These are phyloP conservation scores for Mayetiola destructor DNA, from an alignment of 2,888 invertebrate genomes.

Conservation along the genomic window DNA sequence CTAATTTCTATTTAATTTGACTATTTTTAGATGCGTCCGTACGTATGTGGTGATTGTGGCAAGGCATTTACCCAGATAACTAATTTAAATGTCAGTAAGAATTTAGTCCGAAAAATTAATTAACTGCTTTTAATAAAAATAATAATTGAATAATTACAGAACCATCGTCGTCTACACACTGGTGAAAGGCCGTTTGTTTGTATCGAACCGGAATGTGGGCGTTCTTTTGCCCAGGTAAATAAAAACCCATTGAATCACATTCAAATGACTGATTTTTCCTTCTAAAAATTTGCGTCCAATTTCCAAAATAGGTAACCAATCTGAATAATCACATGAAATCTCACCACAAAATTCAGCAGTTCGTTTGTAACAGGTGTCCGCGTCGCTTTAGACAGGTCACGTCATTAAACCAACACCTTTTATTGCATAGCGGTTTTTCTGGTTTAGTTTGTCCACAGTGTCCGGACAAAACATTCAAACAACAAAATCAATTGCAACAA, in stretches of 20 bases:
- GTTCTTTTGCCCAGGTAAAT: conserved; percentile 34
- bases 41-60: conserved; percentile 34
- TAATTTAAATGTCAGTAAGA: conserved; percentile 28
- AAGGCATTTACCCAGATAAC: conserved; percentile 36
- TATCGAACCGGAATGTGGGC: conserved; percentile 35
- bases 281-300: too few species aligned
- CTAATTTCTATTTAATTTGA: too few species aligned
- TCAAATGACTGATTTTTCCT: not conserved
- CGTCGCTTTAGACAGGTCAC: conserved; percentile 36
- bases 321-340: conserved; percentile 37
- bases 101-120: not conserved
- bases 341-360: conserved; percentile 36
- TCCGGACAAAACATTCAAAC: conserved; percentile 35
- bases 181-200: conserved; percentile 36
- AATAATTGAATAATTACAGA: conserved; percentile 17
- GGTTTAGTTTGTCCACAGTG: conserved; percentile 35
- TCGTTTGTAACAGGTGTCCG: conserved; percentile 35
- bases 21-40: too few species aligned
- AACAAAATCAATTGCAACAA: conserved; percentile 34
- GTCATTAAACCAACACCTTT: conserved; percentile 35
- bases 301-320: conserved; percentile 30
- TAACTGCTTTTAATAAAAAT: not conserved
- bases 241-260: not conserved
- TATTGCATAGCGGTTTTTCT: conserved; percentile 34
- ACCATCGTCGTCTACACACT: conserved; percentile 34